Conservation (phyloP, 2,113 vertebrate species). For the Brachionichthys hirsutus region DNA sequence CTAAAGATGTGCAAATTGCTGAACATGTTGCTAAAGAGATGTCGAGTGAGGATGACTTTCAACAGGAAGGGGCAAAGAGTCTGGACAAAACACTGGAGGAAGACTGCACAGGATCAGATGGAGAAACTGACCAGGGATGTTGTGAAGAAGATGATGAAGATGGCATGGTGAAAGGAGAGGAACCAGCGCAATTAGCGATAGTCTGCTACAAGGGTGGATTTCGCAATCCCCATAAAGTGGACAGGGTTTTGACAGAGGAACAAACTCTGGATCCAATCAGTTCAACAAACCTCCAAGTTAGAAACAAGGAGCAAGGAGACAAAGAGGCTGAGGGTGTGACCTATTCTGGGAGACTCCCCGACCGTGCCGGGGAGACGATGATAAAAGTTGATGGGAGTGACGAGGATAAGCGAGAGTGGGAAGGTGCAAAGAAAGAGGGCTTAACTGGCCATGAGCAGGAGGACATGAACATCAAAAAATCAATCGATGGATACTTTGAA, state of each 20-base stretch:
- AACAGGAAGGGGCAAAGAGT: not conserved
- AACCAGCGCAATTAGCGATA: constrained; percentile 29
- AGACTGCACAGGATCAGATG: constrained; percentile 41
- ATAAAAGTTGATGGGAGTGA: constrained; percentile 24
- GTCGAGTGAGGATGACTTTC: constrained; percentile 20
- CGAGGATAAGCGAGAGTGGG: constrained; percentile 26
- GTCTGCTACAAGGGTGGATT: not conserved
- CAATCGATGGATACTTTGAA: not conserved
- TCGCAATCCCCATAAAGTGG: constrained; percentile 37
- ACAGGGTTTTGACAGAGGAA: constrained; percentile 40
- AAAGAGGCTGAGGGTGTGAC: constrained; percentile 35
- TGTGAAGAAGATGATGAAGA: constrained; percentile 21
- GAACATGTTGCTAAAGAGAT: constrained; percentile 20
- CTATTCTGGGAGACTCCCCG: constrained; percentile 48
- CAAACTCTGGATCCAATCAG: constrained; percentile 37
- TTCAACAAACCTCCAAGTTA: constrained; percentile 41
- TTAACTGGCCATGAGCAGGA: constrained; percentile 33
- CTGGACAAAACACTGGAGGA: constrained; percentile 7
- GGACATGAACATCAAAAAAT: constrained; percentile 11
- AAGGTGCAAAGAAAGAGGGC: constrained; percentile 23
- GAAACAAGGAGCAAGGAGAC: constrained; percentile 47
- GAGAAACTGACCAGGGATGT: constrained; percentile 40
- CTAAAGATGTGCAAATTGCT: constrained; percentile 1
- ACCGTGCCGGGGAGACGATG: constrained; percentile 17
- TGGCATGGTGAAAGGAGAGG: constrained; percentile 11